Evolutionary conservation across 2,888 invertebrate genomes (phyloP).

Genomic region (Hydrotaea diabolus): DNA sequence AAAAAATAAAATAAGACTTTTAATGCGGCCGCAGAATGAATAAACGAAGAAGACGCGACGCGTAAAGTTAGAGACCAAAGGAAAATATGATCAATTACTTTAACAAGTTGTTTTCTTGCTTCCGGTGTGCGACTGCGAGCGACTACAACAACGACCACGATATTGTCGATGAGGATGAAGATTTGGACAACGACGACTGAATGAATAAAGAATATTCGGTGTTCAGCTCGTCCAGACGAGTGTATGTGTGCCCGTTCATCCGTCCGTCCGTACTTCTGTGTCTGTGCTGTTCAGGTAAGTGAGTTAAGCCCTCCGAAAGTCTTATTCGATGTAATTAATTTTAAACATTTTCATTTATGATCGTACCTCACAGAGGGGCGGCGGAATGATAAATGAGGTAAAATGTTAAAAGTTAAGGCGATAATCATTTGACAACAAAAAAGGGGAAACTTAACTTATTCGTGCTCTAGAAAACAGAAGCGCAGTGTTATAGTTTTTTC

Average conservation of each 20-base stretch:
- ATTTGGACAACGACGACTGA: not conserved
- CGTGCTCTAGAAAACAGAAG: too few relatives aligned
- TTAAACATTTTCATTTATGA: constrained; percentile 44
- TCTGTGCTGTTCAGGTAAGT: not conserved
- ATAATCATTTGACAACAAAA: not conserved
- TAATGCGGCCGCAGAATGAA: too few relatives aligned
- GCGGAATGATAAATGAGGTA: constrained; percentile 3
- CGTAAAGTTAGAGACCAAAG: too few relatives aligned
- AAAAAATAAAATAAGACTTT: too few relatives aligned
- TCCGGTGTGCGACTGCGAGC: constrained; percentile 54
- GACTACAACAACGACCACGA: not conserved
- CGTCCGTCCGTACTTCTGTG: not conserved
- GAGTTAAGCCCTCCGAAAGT: constrained; percentile 35
- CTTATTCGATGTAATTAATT: constrained; percentile 28
- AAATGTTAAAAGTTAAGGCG: not conserved
- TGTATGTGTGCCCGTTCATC: not conserved
- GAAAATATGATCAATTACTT: constrained; percentile 56
- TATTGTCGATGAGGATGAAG: not conserved
- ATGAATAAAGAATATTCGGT: not conserved
- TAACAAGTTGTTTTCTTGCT: constrained; percentile 60
- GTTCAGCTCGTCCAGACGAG: not conserved
- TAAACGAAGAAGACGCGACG: not conserved
- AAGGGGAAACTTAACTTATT: too few relatives aligned
- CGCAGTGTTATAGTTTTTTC: too few relatives aligned
- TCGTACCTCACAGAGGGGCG: not conserved